Conservation (phyloP, 1,140 invertebrate genomes). For the Kradibia gibbosae region DNA sequence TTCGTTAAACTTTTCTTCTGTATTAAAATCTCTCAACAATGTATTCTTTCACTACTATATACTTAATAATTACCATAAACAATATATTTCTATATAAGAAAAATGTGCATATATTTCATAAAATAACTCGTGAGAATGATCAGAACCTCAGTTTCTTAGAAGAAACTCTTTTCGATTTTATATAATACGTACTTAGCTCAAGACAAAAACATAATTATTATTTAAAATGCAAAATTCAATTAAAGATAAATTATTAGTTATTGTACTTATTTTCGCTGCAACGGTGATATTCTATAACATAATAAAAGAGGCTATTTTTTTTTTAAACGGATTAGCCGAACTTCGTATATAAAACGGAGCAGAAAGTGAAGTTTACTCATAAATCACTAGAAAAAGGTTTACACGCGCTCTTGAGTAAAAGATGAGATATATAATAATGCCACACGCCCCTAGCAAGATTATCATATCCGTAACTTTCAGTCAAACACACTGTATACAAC, state of each 20-base stretch:
- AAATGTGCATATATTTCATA: too few relatives aligned
- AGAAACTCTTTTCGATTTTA: not conserved
- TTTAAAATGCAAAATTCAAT: not conserved
- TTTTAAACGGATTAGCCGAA: slow-evolving; percentile 29
- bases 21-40: too few relatives aligned
- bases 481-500: not conserved
- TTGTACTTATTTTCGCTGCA: not conserved
- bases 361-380: slow-evolving; percentile 29
- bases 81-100: too few relatives aligned
- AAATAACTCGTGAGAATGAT: too few relatives aligned
- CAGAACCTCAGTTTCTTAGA: not conserved
- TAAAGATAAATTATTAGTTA: not conserved
- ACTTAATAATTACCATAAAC: too few relatives aligned
- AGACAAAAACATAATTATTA: not conserved
- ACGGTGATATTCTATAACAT: not conserved
- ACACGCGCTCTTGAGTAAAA: slow-evolving; percentile 33
- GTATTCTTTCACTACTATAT: too few relatives aligned
- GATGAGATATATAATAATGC: slow-evolving; percentile 41
- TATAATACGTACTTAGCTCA: not conserved
- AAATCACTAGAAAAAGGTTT: slow-evolving; percentile 41
- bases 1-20: too few relatives aligned
- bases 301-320: slow-evolving; percentile 22
- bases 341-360: not conserved
- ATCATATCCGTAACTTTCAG: slow-evolving; percentile 33
- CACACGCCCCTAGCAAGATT: slow-evolving; percentile 30